Conservation (phyloP, 1,140 invertebrate species). For the Cardiocondyla obscurior region DNA sequence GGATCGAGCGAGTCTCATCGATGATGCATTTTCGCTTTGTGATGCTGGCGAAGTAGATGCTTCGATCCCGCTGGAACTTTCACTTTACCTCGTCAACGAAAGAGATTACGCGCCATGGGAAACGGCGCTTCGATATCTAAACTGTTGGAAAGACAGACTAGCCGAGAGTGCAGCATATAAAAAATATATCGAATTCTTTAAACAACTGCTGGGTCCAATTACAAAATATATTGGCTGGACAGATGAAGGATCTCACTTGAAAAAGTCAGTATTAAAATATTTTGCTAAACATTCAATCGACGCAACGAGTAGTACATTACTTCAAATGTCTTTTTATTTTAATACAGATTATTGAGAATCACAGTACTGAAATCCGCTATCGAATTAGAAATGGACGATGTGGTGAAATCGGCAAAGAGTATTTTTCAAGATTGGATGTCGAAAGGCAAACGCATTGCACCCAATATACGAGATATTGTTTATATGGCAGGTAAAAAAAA, state of each 20-base stretch:
- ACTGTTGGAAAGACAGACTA: conserved; percentile 87
- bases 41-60: conserved; percentile 90
- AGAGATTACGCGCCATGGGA: conserved; percentile 90
- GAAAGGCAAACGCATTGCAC: conserved; percentile 85
- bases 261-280: conserved; percentile 84
- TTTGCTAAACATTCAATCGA: not conserved
- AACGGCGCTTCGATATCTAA: conserved; percentile 88
- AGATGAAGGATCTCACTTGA: conserved; percentile 87
- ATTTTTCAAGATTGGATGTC: conserved; percentile 88
- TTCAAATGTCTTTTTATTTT: not conserved
- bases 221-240: conserved; percentile 87
- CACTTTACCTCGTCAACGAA: conserved; percentile 89
- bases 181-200: conserved; percentile 87
- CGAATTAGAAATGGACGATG: conserved; percentile 86
- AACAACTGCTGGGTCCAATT: conserved; percentile 86
- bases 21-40: conserved; percentile 91
- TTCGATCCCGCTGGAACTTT: conserved; percentile 87
- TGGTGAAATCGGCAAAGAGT: conserved; percentile 86
- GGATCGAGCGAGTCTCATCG: conserved; percentile 90
- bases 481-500: conserved; percentile 87
- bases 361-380: conserved; percentile 86
- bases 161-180: conserved; percentile 88
- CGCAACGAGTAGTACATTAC: not conserved
- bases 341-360: conserved; percentile 84
- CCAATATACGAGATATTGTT: conserved; percentile 89